Evolutionary conservation across 2,888 invertebrate genomes (phyloP), one percentile per base, ranked within the genome.

Genomic region (Syrista parreyssii): DNA sequence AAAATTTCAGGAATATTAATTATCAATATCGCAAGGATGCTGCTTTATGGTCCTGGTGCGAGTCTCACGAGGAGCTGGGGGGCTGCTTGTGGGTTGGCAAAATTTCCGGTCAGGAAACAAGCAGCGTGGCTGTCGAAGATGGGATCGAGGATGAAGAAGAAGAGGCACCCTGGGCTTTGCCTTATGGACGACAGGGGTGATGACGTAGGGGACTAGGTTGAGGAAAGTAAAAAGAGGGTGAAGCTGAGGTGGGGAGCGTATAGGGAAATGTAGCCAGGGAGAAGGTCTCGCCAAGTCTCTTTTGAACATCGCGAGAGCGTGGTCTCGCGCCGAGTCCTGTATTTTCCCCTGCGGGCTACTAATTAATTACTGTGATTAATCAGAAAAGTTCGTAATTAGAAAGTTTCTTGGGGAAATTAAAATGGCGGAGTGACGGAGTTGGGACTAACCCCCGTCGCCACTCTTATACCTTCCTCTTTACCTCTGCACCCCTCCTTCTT

Each of bases 291-390:
- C 55, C 55, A 55, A 55, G 9, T 71, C 71, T 71, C 71, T 71
- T 71, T 71, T 71, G 71, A 71, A 71, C 71, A 33, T 71, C 71
- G 71, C 71, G 71, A 12, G 71, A 31, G 71, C 71, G 71, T 33
- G 71, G 12, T 55, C 71, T 31, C 71, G 71, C 71, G 71, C 71
- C 9, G 71, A 71, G 74, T 79, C 76, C 55, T 82, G 85, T 81
- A 85, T 84, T 85, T 85, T 84, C 83, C 83, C 82, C 86, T 84
- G 84, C 82, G 83, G 86, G 88, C 89, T 89, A 92, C 92, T 93
- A 93, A 93, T 93, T 93, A 93, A 93, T 93, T 93, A 93, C 92
- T 92, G 92, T 93, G 93, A 93, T 93, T 93, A 93, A 93, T 93
- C 92, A 93, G 92, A 92, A 93, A 93, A 93, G 92, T 93, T 93